phyloP scores from a whole-genome alignment of 2,888 invertebrate species.

The Siphonodentalium dalli region DNA sequence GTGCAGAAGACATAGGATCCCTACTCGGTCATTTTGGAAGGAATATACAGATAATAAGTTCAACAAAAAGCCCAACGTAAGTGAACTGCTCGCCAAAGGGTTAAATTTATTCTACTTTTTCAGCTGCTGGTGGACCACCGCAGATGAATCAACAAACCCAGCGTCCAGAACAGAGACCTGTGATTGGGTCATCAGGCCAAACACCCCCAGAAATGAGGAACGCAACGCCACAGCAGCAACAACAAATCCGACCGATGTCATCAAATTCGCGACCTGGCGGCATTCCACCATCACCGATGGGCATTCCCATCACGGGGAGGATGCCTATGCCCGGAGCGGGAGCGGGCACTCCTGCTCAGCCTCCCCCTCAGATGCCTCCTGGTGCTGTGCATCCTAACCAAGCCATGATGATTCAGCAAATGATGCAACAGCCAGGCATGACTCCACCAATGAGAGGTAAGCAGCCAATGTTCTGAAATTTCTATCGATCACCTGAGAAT shows the following conservation, averaged over 20 bases:
- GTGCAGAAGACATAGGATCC: too few relatives aligned
- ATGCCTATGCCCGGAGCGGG: conserved; percentile 47
- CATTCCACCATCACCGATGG: conserved; percentile 36
- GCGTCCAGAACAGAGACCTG: too few relatives aligned
- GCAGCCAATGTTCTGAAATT: not conserved
- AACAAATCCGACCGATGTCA: conserved; percentile 15
- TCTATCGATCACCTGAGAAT: too few relatives aligned
- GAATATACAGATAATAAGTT: too few relatives aligned
- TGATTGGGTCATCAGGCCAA: too few relatives aligned
- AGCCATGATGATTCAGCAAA: conserved; percentile 47
- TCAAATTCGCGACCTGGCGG: conserved; percentile 9
- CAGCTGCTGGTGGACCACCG: too few relatives aligned
- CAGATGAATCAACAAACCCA: too few relatives aligned
- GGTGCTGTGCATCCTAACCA: conserved; percentile 33
- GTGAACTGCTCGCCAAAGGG: too few relatives aligned
- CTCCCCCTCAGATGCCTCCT: conserved; percentile 27
- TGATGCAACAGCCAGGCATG: conserved; percentile 36
- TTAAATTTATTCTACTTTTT: too few relatives aligned
- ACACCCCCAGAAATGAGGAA: too few relatives aligned
- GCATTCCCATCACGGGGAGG: conserved; percentile 45
- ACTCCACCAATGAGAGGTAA: conserved; percentile 31
- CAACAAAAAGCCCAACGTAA: too few relatives aligned
- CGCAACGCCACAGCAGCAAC: conserved; percentile 38
- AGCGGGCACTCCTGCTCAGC: conserved; percentile 25
- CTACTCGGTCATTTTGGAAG: too few relatives aligned